Evolutionary conservation across 2,113 vertebrate species (phyloP).

Genomic region (Ceratotherium simum): DNA sequence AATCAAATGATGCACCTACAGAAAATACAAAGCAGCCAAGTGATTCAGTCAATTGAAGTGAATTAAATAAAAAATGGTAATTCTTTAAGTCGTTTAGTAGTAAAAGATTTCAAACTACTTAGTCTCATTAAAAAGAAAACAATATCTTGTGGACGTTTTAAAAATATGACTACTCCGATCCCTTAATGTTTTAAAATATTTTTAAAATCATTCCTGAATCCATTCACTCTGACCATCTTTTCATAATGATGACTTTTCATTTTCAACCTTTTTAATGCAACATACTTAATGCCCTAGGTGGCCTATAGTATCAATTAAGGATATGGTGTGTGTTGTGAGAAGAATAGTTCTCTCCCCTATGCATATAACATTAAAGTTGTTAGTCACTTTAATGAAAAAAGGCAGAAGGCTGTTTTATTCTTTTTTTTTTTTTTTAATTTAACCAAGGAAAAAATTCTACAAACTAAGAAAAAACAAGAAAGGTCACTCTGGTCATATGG

Average conservation of each 20-base stretch:
- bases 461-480: conserved; percentile 51
- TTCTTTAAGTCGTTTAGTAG: background rate
- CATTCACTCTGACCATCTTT: background rate
- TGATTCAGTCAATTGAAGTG: background rate
- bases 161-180: background rate
- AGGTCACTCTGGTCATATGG: conserved; percentile 53
- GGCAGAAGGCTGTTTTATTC: background rate
- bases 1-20: background rate
- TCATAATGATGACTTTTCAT: conserved; percentile 17
- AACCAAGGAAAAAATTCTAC: background rate
- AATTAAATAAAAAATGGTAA: conserved; percentile 1
- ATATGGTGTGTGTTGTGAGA: background rate
- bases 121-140: conserved; percentile 2
- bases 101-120: conserved; percentile 21
- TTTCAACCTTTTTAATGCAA: conserved; percentile 32
- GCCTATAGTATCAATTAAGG: background rate
- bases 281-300: background rate
- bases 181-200: background rate
- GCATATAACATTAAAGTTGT: background rate
- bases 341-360: background rate
- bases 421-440: background rate
- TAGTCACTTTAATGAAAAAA: conserved; percentile 30
- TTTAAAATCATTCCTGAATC: conserved; percentile 21
- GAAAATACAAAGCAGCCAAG: background rate
- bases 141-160: background rate